Base-by-base conservation (phyloP, 2,888 invertebrate genomes). In the Brachynemurus nebulosus region DNA sequence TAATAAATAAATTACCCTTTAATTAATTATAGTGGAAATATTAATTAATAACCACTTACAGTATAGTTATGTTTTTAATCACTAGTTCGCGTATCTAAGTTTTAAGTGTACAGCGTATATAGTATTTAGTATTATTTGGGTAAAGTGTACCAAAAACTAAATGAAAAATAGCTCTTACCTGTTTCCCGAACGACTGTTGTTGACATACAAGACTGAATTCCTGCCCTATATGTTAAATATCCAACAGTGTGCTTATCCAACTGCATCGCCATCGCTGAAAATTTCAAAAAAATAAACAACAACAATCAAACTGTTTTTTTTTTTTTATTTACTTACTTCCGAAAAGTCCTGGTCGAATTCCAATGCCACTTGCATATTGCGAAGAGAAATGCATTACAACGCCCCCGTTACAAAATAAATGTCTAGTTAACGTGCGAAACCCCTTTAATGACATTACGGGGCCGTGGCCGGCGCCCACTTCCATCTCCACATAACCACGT, bases 211-310 rank as follows among this genome's bases (percentile, higher is more conserved):
- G 85, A 81, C 64, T 79, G 54, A 54, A 69, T 61, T 0, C 77
- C 76, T 1, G 74, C 83, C 56, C 86, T 80, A 59, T 88, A 90
- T 0, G 88, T 86, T 27, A 96, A 64, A 55, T 91, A 88, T 6
- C 93, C 93, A 44, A 90, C 79, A 0, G 90, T 84, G 57, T 89
- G 80, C 45, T 83, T 83, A 56, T 91, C 89, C 48, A 95, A 66
- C 62, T 92, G 91, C 57, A 84, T 76, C 2, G 85, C 90, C 55
- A 92, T 63, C 5, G 85, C 83, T 84, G 19, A 43, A 40, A 39
- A 39, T 18, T 30, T 25, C 41, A 41, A 33, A 2, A 27, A 30
- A 19, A 30, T 47, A 21, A 45, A 25, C 5, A 40, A 39, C 35
- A 5, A 16, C 17, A 36, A 36, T 4, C 12, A 36, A 5, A 16